Evolutionary conservation across 2,888 invertebrate species (phyloP), one percentile per base, ranked within the genome.

Genomic region (Masnerella sp.): DNA sequence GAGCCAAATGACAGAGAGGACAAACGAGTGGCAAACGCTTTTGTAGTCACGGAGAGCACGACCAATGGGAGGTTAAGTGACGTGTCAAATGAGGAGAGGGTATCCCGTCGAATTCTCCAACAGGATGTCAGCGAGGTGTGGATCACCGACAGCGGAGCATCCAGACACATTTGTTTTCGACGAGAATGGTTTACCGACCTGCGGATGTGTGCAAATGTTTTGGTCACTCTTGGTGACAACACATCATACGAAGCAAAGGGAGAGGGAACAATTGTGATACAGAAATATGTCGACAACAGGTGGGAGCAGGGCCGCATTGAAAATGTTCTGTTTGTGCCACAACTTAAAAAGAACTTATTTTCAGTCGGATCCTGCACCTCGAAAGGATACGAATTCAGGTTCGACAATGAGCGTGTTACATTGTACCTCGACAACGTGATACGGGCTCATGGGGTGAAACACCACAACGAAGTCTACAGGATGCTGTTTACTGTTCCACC

Each of bases 251-350:
- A 61, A 9, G 68, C 75, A 2, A 22, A 36, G 49, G 78, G 75
- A 34, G 38, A 12, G 4, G 78, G 79, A 0, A 77, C 74, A 20
- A 59, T 78, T 12, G 1, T 9, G 8, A 72, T 78, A 4, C 17
- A 47, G 7, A 70, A 70, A 22, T 71, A 56, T 25, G 74, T 77
- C 1, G 40, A 78, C 7, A 65, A 61, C 9, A 20, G 38, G 28
- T 78, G 78, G 78, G 30, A 68, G 34, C 12, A 30, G n/a, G 30
- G 30, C 5, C 30, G 2, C 5, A 74, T 79, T n/a, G 58, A 80
- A n/a, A 68, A 81, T 51, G 80, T 81, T 0, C 47, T 80, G 20
- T 78, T 76, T 62, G 78, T 81, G 5, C 79, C 78, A 7, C 65
- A 72, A 38, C 20, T 78, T 1, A 67, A 42, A 5, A 75, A 79